A percentile compares a stretch with the other conserved stretches of the same genome.
Conservation (phyloP, 2,888 invertebrate genomes). For the Hipparchia sbordonii region DNA sequence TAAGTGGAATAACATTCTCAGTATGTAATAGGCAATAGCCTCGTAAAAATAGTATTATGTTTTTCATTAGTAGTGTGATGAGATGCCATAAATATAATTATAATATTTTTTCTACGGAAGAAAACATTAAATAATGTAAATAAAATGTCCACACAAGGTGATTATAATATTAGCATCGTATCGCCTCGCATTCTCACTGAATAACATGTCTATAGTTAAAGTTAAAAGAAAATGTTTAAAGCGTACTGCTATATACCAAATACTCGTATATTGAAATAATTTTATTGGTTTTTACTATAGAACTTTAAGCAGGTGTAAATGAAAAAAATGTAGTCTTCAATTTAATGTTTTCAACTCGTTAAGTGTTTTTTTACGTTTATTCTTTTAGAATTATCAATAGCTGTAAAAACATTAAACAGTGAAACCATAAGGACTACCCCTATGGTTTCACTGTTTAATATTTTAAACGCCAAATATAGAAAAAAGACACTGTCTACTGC, state of each 20-base stretch:
- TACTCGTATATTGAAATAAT: conserved; percentile 13
- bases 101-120: not conserved
- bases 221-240: not conserved
- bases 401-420: not conserved
- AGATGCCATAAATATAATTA: conserved; percentile 13
- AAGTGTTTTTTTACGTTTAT: not conserved
- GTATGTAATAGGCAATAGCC: not conserved
- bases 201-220: not conserved
- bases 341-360: not conserved
- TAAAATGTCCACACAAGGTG: not conserved
- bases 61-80: not conserved
- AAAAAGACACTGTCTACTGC: not conserved
- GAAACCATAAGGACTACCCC: not conserved
- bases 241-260: conserved; percentile 20
- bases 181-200: conserved; percentile 9
- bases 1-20: not conserved
- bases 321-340: not conserved
- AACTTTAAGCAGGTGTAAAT: conserved; percentile 2
- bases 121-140: not conserved
- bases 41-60: conserved; percentile 10
- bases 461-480: not conserved
- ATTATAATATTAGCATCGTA: not conserved
- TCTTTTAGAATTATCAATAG: not conserved
- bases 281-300: conserved; percentile 15
- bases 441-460: too few species aligned